Conservation (phyloP, 2,888 invertebrate species). For the Caenorhabditis becei region DNA sequence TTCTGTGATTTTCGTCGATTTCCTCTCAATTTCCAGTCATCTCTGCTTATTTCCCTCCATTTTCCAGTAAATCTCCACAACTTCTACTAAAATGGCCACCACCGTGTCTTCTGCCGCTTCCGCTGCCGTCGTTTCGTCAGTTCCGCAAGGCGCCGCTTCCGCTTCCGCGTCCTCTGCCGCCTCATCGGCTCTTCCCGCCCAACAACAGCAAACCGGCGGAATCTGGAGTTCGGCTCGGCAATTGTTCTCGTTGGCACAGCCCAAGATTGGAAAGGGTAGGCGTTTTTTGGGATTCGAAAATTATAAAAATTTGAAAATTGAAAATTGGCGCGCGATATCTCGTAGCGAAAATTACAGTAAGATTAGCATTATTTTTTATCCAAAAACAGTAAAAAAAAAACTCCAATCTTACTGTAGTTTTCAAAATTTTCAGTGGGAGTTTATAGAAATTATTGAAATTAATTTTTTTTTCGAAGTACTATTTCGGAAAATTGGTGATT, state of each 20-base stretch:
- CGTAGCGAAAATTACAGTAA: no score
- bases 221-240: constrained; percentile 42
- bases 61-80: constrained; percentile 7
- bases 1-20: no score
- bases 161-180: neutral
- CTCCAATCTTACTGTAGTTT: no score
- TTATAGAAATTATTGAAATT: no score
- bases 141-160: constrained; percentile 21
- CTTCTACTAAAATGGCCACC: constrained; percentile 35
- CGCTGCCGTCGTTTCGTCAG: constrained; percentile 9
- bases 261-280: constrained; percentile 48
- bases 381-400: no score
- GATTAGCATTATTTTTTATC: no score
- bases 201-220: constrained; percentile 1
- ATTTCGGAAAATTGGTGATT: no score
- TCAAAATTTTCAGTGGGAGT: no score
- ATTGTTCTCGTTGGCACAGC: constrained; percentile 29
- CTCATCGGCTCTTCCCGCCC: neutral
- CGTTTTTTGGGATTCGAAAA: neutral
- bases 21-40: no score
- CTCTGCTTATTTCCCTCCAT: neutral
- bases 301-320: constrained; percentile 1
- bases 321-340: no score
- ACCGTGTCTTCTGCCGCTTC: constrained; percentile 1
- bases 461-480: no score